phyloP scores from a whole-genome alignment of 2,888 invertebrate species.

The Callyntrura sp. region DNA sequence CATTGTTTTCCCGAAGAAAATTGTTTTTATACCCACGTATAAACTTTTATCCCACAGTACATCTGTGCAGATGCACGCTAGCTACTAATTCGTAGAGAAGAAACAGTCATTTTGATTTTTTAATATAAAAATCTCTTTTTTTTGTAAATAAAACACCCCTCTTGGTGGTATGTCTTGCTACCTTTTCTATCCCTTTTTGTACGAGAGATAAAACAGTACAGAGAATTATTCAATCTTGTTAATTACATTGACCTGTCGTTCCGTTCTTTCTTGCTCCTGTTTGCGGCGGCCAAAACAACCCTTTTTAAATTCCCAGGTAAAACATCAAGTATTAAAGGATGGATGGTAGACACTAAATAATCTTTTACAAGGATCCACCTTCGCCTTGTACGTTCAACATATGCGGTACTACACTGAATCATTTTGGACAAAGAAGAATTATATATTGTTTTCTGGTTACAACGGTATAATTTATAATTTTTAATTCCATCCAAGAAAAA shows the following conservation, averaged over 20 bases:
- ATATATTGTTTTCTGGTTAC: slow-evolving; percentile 27
- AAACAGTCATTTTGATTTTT: neutral
- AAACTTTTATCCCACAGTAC: slow-evolving; percentile 16
- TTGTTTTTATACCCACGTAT: slow-evolving; percentile 12
- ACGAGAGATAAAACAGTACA: slow-evolving; percentile 32
- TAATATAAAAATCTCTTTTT: slow-evolving; percentile 3
- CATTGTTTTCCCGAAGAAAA: slow-evolving; percentile 36
- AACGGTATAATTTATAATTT: slow-evolving; percentile 58
- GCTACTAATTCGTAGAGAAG: neutral
- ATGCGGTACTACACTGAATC: neutral
- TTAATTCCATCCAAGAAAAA: slow-evolving; percentile 33
- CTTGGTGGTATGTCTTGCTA: slow-evolving; percentile 68
- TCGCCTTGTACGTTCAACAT: neutral
- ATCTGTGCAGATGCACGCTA: slow-evolving; percentile 19
- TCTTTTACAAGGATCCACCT: neutral
- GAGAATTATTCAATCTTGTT: slow-evolving; percentile 52
- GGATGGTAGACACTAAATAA: neutral
- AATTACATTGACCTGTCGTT: slow-evolving; percentile 72
- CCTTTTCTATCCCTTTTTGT: slow-evolving; percentile 18
- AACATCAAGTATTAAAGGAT: slow-evolving; percentile 31
- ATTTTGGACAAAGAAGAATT: slow-evolving; percentile 39
- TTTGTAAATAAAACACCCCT: slow-evolving; percentile 40
- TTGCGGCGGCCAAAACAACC: neutral
- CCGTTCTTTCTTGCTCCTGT: slow-evolving; percentile 59
- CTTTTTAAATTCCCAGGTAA: slow-evolving; percentile 6